phyloP scores from a whole-genome alignment of 2,888 invertebrate species.

The Phalera bucephala region DNA sequence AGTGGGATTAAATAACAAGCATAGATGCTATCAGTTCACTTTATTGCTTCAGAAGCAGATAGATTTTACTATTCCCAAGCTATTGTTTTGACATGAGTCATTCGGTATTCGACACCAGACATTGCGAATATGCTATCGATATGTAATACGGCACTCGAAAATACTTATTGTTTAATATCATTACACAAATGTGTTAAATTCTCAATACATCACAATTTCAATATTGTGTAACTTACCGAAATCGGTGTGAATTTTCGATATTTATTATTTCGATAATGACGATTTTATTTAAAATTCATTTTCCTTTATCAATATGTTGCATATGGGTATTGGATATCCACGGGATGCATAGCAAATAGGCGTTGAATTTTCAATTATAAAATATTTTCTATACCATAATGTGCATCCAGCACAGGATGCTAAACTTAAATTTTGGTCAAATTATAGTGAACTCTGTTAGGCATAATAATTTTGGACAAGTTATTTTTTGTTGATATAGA shows the following conservation, averaged over 20 bases:
- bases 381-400: too few relatives aligned
- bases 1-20: slow-evolving; percentile 1
- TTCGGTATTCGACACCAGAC: slow-evolving; percentile 14
- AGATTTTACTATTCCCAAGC: slow-evolving; percentile 6
- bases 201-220: background rate
- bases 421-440: too few relatives aligned
- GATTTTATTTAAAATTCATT: too few relatives aligned
- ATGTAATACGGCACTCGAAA: background rate
- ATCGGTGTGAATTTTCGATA: background rate
- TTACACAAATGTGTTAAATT: background rate
- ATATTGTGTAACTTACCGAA: background rate
- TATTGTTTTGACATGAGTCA: slow-evolving; percentile 13
- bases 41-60: slow-evolving; percentile 5
- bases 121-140: background rate
- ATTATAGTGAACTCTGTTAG: too few relatives aligned
- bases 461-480: too few relatives aligned
- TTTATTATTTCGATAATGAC: background rate
- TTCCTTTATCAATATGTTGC: too few relatives aligned
- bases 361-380: too few relatives aligned
- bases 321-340: too few relatives aligned
- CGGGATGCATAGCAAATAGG: too few relatives aligned
- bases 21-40: slow-evolving; percentile 3
- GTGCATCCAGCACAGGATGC: too few relatives aligned
- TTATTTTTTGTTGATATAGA: too few relatives aligned
- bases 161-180: background rate